phyloP scores from a whole-genome alignment of 1,140 invertebrate species.

The Hyposmocoma kahamanoa region DNA sequence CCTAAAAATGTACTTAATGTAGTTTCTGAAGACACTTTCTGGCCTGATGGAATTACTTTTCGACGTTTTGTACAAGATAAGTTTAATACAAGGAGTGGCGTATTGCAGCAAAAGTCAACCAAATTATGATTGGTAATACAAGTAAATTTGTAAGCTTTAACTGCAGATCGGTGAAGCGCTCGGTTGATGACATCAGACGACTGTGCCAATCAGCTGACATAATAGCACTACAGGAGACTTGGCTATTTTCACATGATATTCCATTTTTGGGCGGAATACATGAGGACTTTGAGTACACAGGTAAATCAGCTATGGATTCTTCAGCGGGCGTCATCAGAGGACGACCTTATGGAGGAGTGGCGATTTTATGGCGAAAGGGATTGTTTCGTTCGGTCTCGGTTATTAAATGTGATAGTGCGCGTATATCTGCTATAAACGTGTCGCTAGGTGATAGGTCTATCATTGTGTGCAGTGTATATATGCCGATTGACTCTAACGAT shows the following conservation, averaged over 20 bases:
- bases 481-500: not conserved
- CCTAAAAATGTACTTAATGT: not conserved
- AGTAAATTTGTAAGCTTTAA: constrained; percentile 1
- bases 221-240: constrained; percentile 3
- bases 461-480: constrained; percentile 4
- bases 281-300: not conserved
- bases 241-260: constrained; percentile 4
- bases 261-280: not conserved
- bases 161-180: not conserved
- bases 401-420: not conserved
- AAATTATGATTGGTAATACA: not conserved
- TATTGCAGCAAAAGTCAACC: not conserved
- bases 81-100: not conserved
- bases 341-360: constrained; percentile 5
- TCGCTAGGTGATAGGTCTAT: not conserved
- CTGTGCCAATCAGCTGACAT: not conserved
- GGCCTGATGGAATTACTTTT: constrained; percentile 7
- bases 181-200: not conserved
- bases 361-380: not conserved
- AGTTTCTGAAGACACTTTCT: constrained; percentile 9
- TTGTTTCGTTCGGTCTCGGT: not conserved
- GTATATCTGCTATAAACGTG: not conserved
- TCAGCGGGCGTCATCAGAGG: not conserved
- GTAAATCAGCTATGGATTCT: constrained; percentile 2
- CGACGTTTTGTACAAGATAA: constrained; percentile 6